phyloP scores from a whole-genome alignment of 2,113 vertebrate genomes.

The Scytalopus superciliaris region DNA sequence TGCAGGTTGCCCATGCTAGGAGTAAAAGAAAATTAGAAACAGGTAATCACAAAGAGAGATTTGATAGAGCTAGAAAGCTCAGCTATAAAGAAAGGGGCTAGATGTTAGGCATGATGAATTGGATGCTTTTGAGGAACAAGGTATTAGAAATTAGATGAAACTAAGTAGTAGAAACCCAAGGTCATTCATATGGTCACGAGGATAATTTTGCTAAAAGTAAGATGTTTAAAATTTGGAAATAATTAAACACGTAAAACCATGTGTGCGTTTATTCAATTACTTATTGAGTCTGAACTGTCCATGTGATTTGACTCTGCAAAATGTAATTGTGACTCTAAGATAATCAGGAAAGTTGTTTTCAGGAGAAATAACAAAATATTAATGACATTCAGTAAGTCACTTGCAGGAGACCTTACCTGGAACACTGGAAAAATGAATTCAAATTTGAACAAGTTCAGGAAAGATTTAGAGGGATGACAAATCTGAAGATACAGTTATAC shows the following conservation, averaged over 20 bases:
- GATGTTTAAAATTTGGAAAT: not conserved
- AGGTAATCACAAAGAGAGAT: not conserved
- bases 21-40: not conserved
- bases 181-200: not conserved
- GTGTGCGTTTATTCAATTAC: not conserved
- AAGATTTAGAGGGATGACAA: not conserved
- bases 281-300: not conserved
- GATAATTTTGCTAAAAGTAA: not conserved
- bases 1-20: not conserved
- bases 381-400: not conserved
- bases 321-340: not conserved
- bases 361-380: not conserved
- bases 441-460: not conserved
- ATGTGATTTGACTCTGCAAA: not conserved
- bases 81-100: not conserved
- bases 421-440: not conserved
- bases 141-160: not conserved
- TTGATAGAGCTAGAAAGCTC: not conserved
- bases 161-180: not conserved
- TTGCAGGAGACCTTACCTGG: not conserved
- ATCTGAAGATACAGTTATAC: not conserved
- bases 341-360: not conserved
- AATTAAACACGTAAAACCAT: not conserved
- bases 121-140: not conserved
- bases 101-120: not conserved